phyloP scores from a whole-genome alignment of 2,113 vertebrate species.

The Sakesphorus luctuosus region DNA sequence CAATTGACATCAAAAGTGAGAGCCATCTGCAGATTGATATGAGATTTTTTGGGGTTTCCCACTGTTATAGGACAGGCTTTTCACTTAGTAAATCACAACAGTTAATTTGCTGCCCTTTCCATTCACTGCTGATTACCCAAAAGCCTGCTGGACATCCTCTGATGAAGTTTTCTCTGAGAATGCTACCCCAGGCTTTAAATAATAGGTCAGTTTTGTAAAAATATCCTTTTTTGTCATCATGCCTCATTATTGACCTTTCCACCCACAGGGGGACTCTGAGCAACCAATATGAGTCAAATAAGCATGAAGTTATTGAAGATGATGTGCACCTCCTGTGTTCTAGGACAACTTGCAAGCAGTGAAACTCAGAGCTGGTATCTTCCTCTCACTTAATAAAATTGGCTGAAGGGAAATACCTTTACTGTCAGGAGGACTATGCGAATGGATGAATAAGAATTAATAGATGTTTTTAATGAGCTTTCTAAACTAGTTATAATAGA shows the following conservation, averaged over 20 bases:
- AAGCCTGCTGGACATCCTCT: neutral
- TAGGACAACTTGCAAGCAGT: neutral
- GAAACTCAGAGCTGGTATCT: neutral
- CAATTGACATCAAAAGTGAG: neutral
- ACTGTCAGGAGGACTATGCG: slow-evolving; percentile 34
- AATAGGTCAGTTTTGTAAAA: neutral
- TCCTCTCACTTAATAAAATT: slow-evolving; percentile 19
- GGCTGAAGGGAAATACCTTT: slow-evolving; percentile 39
- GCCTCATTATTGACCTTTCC: slow-evolving; percentile 4
- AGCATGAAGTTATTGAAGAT: neutral
- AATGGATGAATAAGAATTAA: slow-evolving; percentile 48
- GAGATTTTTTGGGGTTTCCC: slow-evolving; percentile 35
- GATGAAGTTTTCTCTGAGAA: neutral
- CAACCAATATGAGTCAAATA: neutral
- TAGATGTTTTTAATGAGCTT: slow-evolving; percentile 24
- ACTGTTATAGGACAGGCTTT: neutral
- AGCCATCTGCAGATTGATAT: slow-evolving; percentile 33
- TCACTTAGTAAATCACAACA: neutral
- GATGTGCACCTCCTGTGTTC: neutral
- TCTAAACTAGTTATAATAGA: neutral
- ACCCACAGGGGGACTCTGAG: neutral
- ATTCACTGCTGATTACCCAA: neutral
- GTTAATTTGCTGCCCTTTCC: slow-evolving; percentile 45
- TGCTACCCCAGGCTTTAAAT: neutral
- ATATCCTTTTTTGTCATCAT: neutral